Evolutionary conservation across 2,113 vertebrate genomes (phyloP).

Genomic region (Ageneiosus marmoratus): DNA sequence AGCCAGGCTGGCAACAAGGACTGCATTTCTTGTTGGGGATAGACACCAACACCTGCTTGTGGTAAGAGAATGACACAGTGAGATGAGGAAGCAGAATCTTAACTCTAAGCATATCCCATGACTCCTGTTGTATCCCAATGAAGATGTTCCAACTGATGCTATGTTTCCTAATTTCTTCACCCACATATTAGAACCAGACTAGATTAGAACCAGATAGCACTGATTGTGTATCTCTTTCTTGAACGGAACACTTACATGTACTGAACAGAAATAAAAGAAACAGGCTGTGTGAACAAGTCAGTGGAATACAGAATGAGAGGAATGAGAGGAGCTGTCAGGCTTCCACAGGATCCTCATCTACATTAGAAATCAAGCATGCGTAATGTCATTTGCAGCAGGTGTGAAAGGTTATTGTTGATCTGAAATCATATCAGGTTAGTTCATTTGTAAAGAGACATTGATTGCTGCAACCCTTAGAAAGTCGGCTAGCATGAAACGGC

Average conservation of each 20-base stretch:
- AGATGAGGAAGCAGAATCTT: constrained; percentile 1
- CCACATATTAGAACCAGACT: not conserved
- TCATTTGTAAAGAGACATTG: not conserved
- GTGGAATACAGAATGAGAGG: not conserved
- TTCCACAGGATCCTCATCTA: not conserved
- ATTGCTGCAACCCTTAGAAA: too few species aligned
- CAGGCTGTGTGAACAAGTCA: not conserved
- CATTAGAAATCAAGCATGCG: not conserved
- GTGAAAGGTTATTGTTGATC: not conserved
- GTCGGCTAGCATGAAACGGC: not conserved
- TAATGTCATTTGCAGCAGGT: not conserved
- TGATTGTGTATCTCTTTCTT: not conserved
- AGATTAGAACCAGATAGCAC: too few species aligned
- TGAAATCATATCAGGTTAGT: not conserved
- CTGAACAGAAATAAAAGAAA: not conserved
- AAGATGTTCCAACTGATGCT: constrained; percentile 46
- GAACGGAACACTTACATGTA: not conserved
- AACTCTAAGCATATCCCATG: not conserved
- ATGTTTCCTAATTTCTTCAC: constrained; percentile 46
- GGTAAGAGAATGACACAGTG: constrained; percentile 44
- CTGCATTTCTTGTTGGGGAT: constrained; percentile 89
- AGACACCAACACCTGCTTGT: constrained; percentile 84
- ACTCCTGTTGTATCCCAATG: constrained; percentile 46
- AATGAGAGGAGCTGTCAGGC: not conserved
- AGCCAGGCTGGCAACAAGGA: constrained; percentile 90